phyloP scores from a whole-genome alignment of 2,888 invertebrate species.

The Acrobasis consociella region DNA sequence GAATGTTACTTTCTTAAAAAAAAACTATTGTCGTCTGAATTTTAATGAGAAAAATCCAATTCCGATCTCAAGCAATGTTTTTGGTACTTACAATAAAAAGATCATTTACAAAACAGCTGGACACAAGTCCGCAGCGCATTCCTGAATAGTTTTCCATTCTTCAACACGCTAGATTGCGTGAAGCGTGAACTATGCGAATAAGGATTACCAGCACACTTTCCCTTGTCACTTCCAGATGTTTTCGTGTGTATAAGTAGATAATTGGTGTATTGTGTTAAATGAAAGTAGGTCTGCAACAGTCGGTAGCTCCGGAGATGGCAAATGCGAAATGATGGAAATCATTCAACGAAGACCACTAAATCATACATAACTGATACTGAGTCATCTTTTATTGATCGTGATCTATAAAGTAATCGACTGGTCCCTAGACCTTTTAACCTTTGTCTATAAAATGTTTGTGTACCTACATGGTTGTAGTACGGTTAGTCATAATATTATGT shows the following conservation, averaged over 20 bases:
- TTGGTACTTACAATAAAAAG: neutral
- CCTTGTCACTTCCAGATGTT: slow-evolving; percentile 50
- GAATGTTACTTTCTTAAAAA: slow-evolving; percentile 51
- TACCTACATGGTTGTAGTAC: neutral
- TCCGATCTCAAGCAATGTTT: slow-evolving; percentile 1
- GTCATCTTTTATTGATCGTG: slow-evolving; percentile 17
- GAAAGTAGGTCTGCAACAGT: slow-evolving; percentile 33
- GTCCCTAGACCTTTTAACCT: slow-evolving; percentile 16
- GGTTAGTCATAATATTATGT: slow-evolving; percentile 7
- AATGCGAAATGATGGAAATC: slow-evolving; percentile 38
- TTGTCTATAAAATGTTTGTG: slow-evolving; percentile 13
- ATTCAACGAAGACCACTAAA: slow-evolving; percentile 23
- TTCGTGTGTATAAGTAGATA: slow-evolving; percentile 42
- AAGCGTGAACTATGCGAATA: slow-evolving; percentile 50
- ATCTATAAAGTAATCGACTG: slow-evolving; percentile 12
- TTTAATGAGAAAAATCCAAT: slow-evolving; percentile 8
- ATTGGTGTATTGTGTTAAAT: slow-evolving; percentile 41
- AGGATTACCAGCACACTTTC: slow-evolving; percentile 55
- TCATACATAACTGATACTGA: slow-evolving; percentile 11
- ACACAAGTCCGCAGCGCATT: slow-evolving; percentile 36
- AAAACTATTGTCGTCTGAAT: slow-evolving; percentile 38
- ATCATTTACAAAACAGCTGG: slow-evolving; percentile 25
- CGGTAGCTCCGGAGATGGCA: slow-evolving; percentile 3
- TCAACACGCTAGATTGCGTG: slow-evolving; percentile 65
- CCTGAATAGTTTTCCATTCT: slow-evolving; percentile 39